Evolutionary conservation across 2,888 invertebrate species (phyloP).

Genomic region (Caenorhabditis drosophilae): DNA sequence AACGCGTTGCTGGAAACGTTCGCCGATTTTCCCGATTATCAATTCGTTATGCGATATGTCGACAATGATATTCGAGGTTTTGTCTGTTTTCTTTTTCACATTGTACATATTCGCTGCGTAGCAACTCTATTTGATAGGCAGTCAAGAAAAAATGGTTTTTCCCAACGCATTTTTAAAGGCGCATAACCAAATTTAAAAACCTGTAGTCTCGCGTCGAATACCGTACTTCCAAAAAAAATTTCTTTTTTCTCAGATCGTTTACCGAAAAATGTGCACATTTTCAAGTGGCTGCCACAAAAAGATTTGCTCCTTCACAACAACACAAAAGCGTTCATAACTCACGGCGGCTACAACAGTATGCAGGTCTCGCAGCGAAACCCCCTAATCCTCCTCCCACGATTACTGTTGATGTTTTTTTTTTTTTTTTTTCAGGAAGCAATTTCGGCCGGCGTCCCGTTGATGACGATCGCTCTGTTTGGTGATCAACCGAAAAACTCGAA

Average conservation of each 20-base stretch:
- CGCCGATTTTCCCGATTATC: constrained; percentile 47
- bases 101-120: too few species aligned
- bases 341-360: constrained; percentile 79
- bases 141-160: constrained; percentile 1
- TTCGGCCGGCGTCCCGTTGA: constrained; percentile 47
- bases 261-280: constrained; percentile 48
- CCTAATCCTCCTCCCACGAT: too few species aligned
- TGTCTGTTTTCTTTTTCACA: too few species aligned
- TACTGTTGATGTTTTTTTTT: neutral
- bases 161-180: too few species aligned
- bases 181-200: too few species aligned
- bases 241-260: constrained; percentile 12
- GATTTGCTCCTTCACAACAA: constrained; percentile 75
- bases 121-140: too few species aligned
- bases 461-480: constrained; percentile 52
- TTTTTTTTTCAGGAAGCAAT: constrained; percentile 41
- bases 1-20: constrained; percentile 39
- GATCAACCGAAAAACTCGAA: constrained; percentile 53
- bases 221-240: too few species aligned
- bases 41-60: constrained; percentile 50
- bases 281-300: constrained; percentile 58
- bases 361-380: too few species aligned
- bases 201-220: too few species aligned
- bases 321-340: constrained; percentile 77
- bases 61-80: constrained; percentile 27